phyloP scores from a whole-genome alignment of 2,888 invertebrate genomes.

The Andrena trimmerana region DNA sequence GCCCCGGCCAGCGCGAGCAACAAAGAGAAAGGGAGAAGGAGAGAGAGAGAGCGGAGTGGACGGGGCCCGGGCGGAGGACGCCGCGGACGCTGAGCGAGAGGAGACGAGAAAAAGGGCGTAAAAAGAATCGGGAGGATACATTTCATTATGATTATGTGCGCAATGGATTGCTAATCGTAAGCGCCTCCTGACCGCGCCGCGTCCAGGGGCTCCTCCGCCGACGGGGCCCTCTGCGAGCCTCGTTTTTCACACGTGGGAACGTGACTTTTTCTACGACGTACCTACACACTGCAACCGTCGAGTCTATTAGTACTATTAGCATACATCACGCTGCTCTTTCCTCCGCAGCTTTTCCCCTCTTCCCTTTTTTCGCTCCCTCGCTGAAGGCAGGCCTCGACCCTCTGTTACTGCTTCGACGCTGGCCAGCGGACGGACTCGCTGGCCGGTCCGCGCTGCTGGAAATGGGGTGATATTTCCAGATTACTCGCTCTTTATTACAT shows the following conservation, averaged over 20 bases:
- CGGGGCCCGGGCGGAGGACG: constrained; percentile 2
- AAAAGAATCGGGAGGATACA: constrained; percentile 70
- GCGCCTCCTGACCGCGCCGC: constrained; percentile 48
- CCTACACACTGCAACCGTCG: constrained; percentile 1
- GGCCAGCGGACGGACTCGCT: neutral
- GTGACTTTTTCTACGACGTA: constrained; percentile 7
- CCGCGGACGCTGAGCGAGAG: neutral
- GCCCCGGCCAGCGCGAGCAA: constrained; percentile 6
- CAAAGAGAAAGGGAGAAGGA: constrained; percentile 1
- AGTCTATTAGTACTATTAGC: constrained; percentile 50
- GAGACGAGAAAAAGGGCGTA: constrained; percentile 7
- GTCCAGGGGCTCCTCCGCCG: constrained; percentile 8
- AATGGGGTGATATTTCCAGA: constrained; percentile 36
- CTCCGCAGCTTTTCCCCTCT: neutral
- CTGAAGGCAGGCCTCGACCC: neutral
- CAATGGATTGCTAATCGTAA: constrained; percentile 74
- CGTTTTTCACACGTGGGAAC: constrained; percentile 59
- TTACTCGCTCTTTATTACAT: constrained; percentile 55
- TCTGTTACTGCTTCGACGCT: neutral
- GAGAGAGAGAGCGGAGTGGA: neutral
- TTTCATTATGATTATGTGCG: constrained; percentile 81
- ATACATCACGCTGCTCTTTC: neutral
- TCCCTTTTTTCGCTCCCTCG: neutral
- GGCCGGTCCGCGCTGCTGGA: constrained; percentile 20
- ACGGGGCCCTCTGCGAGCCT: neutral